These are phyloP conservation scores for Micromys minutus DNA, from an alignment of 2,113 vertebrate species.

Conservation along the genomic window DNA sequence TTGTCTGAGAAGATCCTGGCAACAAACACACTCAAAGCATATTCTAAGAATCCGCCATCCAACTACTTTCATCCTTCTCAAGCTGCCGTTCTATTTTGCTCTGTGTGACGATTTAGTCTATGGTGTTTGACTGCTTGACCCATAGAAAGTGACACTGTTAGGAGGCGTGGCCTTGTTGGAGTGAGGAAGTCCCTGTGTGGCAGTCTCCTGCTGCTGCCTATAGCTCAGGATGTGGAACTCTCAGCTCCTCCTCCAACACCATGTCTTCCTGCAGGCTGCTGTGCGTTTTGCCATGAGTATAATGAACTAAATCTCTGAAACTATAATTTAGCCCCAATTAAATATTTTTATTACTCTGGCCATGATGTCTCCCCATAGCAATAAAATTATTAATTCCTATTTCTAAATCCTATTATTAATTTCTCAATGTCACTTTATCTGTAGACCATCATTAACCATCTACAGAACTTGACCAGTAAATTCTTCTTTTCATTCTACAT, in stretches of 20 bases:
- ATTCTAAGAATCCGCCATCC: not conserved
- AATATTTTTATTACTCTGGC: not conserved
- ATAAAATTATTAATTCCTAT: not conserved
- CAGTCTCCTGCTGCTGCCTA: too few species aligned
- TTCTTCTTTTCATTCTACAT: not conserved
- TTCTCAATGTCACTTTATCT: not conserved
- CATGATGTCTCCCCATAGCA: not conserved
- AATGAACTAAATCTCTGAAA: too few species aligned
- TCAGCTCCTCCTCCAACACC: too few species aligned
- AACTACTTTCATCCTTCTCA: not conserved
- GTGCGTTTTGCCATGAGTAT: too few species aligned
- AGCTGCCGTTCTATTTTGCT: not conserved
- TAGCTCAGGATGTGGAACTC: too few species aligned
- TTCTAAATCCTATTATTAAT: not conserved
- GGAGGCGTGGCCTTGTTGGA: too few species aligned
- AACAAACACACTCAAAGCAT: not conserved
- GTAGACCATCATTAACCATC: not conserved
- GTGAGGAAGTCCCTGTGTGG: too few species aligned
- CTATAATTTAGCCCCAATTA: too few species aligned
- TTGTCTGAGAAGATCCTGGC: not conserved
- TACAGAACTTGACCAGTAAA: slow-evolving; percentile 10
- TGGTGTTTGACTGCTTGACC: too few species aligned
- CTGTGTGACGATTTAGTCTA: too few species aligned
- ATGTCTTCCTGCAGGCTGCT: too few species aligned
- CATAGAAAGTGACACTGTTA: too few species aligned